These are phyloP conservation scores for Propithecus deckenii DNA, from an alignment of 2,797 vertebrate species.

Conservation along the genomic window DNA sequence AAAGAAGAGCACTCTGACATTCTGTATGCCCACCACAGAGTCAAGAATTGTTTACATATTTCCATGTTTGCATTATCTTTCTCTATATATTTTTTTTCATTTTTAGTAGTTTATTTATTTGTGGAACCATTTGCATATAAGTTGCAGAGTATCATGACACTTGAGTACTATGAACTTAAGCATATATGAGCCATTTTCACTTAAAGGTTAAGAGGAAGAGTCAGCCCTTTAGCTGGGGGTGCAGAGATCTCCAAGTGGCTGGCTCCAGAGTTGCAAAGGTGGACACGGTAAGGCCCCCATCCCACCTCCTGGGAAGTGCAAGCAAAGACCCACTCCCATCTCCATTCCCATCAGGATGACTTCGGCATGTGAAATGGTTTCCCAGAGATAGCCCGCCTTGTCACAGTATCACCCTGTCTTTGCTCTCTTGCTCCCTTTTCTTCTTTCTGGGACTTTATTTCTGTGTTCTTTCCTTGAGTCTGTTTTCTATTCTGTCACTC, in stretches of 20 bases:
- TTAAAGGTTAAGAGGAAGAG: background rate
- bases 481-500: background rate
- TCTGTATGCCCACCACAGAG: background rate
- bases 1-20: background rate
- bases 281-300: background rate
- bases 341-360: too few relatives aligned
- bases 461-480: background rate
- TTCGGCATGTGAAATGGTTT: background rate
- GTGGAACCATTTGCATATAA: background rate
- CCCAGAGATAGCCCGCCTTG: background rate
- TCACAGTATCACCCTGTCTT: background rate
- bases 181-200: background rate
- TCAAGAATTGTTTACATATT: background rate
- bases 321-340: fast-evolving
- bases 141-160: background rate
- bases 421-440: background rate
- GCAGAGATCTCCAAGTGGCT: background rate
- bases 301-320: background rate
- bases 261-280: background rate
- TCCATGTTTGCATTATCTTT: background rate
- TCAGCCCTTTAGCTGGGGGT: background rate
- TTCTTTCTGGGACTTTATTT: background rate
- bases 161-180: background rate
- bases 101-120: background rate
- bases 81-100: background rate